Base-by-base conservation (phyloP, 2,113 vertebrate species). In the Charadrius vociferus region DNA sequence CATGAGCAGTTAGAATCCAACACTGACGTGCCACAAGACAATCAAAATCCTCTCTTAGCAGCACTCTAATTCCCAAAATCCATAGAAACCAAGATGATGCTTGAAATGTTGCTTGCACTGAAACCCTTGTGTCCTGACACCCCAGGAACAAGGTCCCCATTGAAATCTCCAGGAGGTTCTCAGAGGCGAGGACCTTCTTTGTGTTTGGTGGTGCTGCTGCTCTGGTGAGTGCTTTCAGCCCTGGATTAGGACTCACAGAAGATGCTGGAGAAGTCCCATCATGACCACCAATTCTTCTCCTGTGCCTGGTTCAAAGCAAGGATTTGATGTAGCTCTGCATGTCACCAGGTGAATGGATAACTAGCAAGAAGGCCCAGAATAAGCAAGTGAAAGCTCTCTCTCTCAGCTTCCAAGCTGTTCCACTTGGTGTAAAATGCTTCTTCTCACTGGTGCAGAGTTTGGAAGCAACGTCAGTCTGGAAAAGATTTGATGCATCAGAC, bases 21-120 rank as follows among this genome's bases (percentile, higher is more conserved):
- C 20, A 27, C 30, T 37, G 56, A 34, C 0, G 0, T 29, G 36
- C 39, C 30, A 4, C 47, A 4, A 37, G 3, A 59, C 30, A 24
- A 39, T 29, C 12, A 34, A 68, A 83, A 43, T 50, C 36, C 56
- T 68, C 49, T 75, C 30, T 52, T 61, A 71, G 56, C 36, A 47
- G 18, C 21, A 52, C 24, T 58, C 45, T 39, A 39, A 30, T 62
- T 78, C 59, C 65, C 47, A 29, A 81, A 85, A 67, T 34, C 30
- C 59, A 78, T 22, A 62, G 29, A 23, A 86, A 88, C 5, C 2
- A 47, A 24, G 12, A 78, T 1, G 14, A 63, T 72, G 49, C 19
- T 86, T 78, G 13, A 43, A 41, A 68, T 2, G 15, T 55, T 67
- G 7, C 37, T 59, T 87, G 9, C 9, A 43, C 2, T 24, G 58